Conservation (phyloP, 2,888 invertebrate species). For the Agapostemon virescens region DNA sequence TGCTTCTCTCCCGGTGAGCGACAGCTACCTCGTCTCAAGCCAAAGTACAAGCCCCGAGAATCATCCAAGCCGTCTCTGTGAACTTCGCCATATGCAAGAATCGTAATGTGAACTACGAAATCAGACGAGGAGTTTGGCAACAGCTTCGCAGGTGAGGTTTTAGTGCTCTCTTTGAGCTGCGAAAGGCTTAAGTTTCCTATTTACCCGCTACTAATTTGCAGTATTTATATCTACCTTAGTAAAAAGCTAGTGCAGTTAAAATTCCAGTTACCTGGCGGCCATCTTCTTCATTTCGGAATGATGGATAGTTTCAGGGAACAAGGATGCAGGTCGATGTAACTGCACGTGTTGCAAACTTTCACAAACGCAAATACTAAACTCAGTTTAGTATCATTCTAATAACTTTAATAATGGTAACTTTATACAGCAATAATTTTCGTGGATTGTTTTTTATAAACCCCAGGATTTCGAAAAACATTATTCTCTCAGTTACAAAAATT, state of each 20-base stretch:
- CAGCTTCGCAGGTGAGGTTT: not conserved
- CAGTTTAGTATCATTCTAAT: no score
- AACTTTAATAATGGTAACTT: no score
- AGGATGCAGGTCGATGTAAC: not conserved
- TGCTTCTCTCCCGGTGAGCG: slow-evolving; percentile 1
- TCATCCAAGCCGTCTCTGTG: slow-evolving; percentile 1
- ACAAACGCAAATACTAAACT: not conserved
- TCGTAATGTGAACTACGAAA: not conserved
- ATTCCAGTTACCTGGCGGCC: not conserved
- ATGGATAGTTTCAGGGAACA: not conserved
- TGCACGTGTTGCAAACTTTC: not conserved
- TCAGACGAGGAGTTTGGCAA: not conserved
- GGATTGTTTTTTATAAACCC: not conserved
- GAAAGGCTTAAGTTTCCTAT: not conserved
- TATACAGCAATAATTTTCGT: not conserved
- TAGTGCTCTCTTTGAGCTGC: not conserved
- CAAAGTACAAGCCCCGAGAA: not conserved
- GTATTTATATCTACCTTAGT: not conserved
- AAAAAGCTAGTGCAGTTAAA: not conserved
- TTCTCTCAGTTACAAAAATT: not conserved
- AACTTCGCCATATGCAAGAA: not conserved
- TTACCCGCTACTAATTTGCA: not conserved
- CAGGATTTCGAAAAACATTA: not conserved
- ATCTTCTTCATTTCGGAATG: not conserved
- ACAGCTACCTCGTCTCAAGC: not conserved